Base-by-base conservation (phyloP, 2,888 invertebrate species). In the Sphecodes monilicornis region DNA sequence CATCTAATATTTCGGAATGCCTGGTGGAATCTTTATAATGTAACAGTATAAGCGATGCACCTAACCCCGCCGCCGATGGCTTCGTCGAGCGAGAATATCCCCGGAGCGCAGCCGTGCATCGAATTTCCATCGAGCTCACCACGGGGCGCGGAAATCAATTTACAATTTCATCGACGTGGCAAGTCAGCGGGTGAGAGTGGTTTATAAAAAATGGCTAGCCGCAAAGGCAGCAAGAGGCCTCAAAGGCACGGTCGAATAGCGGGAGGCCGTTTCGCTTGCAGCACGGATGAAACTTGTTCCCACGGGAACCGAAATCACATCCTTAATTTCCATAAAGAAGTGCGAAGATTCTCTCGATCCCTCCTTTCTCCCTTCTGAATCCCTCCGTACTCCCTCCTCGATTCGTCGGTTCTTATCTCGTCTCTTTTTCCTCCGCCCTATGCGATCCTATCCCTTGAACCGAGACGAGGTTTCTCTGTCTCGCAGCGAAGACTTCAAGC, bases 311-410 rank as follows among this genome's bases (percentile, higher is more conserved):
- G 84, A 92, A 91, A 92, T 92, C 90, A 88, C 90, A 91, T 92
- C 90, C 91, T 92, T 91, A 91, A 91, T 92, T 92, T 92, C 90
- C 92, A 92, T 92, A 90, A 90, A 91, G 88, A 85, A 89, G 88
- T 73, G 86, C 75, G 84, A 83, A 82, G 78, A 66, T 32, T 22
- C 36, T 64, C 32, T 64, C 64, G 64, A 32, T 32, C 64, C 54
- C 32, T 36, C 32, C 57, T 76, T 86, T 86, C 88, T 85, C 76
- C n/a, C 22, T 2, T 22, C 50, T n/a, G 0, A 6, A 18, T 46
- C 18, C 4, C 18, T 5, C 16, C 11, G 13, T 26, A 13, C 13
- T 10, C 57, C 26, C 8, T 26, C 26, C 13, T 13, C 26, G 16
- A 16, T 29, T 16, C 16, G 29, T 60, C 5, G 16, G n/a, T 39